Percentiles rank a stretch among this genome's conserved stretches.
These are phyloP conservation scores for Diachasmimorpha longicaudata DNA, from an alignment of 1,140 invertebrate genomes.

Conservation along the genomic window DNA sequence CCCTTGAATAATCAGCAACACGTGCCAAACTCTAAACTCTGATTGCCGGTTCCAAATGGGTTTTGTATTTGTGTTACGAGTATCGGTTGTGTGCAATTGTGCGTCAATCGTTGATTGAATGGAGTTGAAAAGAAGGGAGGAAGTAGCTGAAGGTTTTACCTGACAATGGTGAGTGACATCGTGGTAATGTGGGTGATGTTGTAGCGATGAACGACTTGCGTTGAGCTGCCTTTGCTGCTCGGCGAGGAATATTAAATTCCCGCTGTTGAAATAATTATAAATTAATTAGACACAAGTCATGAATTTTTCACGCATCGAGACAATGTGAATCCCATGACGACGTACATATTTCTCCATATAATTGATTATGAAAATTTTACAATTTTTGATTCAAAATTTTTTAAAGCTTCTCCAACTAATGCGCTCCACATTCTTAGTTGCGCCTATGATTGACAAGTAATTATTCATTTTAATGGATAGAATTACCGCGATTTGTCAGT, in stretches of 20 bases:
- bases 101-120: constrained; percentile 3
- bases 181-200: constrained; percentile 75
- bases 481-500: neutral
- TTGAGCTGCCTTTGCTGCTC: constrained; percentile 67
- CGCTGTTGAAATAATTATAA: constrained; percentile 63
- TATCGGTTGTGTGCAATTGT: constrained; percentile 1
- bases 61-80: constrained; percentile 12
- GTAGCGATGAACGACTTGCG: constrained; percentile 73
- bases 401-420: too few relatives aligned
- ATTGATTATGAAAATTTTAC: neutral
- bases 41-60: constrained; percentile 18
- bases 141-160: constrained; percentile 54
- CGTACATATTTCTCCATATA: neutral
- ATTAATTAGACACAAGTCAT: neutral
- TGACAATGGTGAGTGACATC: constrained; percentile 80
- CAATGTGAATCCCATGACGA: neutral
- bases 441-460: neutral
- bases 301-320: neutral
- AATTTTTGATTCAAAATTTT: too few relatives aligned
- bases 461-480: neutral
- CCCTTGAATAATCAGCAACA: constrained; percentile 2
- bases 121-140: neutral
- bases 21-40: constrained; percentile 19
- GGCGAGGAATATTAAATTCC: constrained; percentile 60
- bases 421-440: too few relatives aligned